A percentile compares a stretch with the other conserved stretches of the same genome.
Evolutionary conservation across 2,888 invertebrate species (phyloP).

Genomic region (Hofmannophila pseudospretella): DNA sequence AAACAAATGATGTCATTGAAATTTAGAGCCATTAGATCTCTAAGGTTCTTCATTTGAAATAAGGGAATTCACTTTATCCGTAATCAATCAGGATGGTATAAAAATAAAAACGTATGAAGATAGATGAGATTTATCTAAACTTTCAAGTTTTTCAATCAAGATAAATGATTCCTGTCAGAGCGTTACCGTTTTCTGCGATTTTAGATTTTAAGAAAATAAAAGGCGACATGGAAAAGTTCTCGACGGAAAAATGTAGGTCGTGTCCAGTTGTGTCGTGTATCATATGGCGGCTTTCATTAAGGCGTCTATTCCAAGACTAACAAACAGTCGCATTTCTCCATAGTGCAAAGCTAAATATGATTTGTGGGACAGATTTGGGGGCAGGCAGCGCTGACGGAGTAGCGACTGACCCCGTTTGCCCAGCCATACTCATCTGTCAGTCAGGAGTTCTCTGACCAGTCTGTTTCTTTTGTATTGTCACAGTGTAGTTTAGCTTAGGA

Average conservation of each 20-base stretch:
- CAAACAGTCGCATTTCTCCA: conserved; percentile 55
- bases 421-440: conserved; percentile 19
- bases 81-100: no score
- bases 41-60: no score
- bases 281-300: conserved; percentile 50
- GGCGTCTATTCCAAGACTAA: conserved; percentile 58
- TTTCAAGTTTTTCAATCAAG: no score
- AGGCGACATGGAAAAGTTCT: conserved; percentile 9
- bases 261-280: conserved; percentile 37
- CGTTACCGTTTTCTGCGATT: no score
- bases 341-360: conserved; percentile 63
- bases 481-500: no score
- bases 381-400: conserved; percentile 34
- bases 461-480: no score
- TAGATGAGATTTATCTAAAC: no score
- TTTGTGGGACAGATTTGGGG: conserved; percentile 57
- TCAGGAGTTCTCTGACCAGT: conserved; percentile 5
- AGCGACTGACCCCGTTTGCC: conserved; percentile 52
- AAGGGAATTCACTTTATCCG: no score
- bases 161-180: no score
- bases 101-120: no score
- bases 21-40: no score
- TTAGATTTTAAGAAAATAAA: not conserved
- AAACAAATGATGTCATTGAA: no score
- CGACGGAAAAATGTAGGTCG: conserved; percentile 36